Evolutionary conservation across 2,797 vertebrate species (phyloP).

Genomic region (Spheniscus humboldti): DNA sequence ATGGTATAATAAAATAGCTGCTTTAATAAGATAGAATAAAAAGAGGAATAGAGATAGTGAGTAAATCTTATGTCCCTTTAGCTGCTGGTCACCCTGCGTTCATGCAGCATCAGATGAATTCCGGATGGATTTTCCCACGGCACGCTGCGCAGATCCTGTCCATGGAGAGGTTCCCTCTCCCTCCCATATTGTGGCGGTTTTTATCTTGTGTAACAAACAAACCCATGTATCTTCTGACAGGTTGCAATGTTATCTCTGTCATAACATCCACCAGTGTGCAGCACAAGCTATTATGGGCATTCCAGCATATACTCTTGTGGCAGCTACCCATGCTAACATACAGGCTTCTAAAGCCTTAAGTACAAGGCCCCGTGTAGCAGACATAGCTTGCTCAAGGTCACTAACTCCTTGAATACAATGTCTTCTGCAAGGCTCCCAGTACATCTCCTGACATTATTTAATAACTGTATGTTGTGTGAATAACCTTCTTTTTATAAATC

Average conservation of each 20-base stretch:
- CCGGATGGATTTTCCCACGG: background rate
- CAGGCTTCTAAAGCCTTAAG: background rate
- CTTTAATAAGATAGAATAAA: background rate
- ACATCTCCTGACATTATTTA: background rate
- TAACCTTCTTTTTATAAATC: background rate
- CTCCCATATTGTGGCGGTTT: background rate
- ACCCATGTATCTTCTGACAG: accelerated
- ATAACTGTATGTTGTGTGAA: background rate
- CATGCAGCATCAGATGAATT: background rate
- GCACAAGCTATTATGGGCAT: background rate
- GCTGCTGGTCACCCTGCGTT: accelerated
- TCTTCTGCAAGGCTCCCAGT: background rate
- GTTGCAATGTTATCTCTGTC: background rate
- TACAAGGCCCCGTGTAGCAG: background rate
- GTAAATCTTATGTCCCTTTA: background rate
- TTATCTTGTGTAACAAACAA: background rate
- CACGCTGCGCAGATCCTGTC: background rate
- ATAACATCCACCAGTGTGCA: background rate
- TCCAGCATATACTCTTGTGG: background rate
- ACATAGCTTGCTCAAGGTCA: background rate
- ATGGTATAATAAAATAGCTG: background rate
- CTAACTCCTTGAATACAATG: background rate
- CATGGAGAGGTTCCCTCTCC: background rate
- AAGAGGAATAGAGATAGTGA: background rate
- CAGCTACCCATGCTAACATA: background rate